Evolutionary conservation across 2,797 vertebrate genomes (phyloP).

Genomic region (Macropodus opercularis): DNA sequence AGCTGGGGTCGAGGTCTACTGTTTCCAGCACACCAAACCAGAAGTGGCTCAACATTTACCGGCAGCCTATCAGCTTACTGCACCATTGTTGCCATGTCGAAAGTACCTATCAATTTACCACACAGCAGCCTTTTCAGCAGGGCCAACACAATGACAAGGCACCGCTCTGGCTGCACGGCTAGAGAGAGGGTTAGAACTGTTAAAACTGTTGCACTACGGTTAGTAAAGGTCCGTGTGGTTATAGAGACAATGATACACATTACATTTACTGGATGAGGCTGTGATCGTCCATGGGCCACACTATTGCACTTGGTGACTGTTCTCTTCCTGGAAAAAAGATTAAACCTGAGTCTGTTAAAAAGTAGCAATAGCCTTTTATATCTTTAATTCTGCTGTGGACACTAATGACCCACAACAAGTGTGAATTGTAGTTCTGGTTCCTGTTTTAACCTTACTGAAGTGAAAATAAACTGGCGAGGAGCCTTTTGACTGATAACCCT

Average conservation of each 20-base stretch:
- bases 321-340: too few species aligned
- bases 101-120: slow-evolving; percentile 51
- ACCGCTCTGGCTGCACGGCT: background rate
- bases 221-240: background rate
- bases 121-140: slow-evolving; percentile 19
- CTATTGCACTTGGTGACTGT: too few species aligned
- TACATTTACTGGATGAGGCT: background rate
- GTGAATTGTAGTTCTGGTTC: slow-evolving; percentile 43
- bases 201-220: background rate
- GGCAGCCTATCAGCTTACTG: slow-evolving; percentile 60
- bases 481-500: slow-evolving; percentile 13
- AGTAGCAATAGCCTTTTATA: too few species aligned
- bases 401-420: background rate
- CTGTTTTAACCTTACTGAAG: slow-evolving; percentile 31
- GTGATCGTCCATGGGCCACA: background rate
- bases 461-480: slow-evolving; percentile 46
- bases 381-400: too few species aligned
- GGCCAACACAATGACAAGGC: background rate
- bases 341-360: too few species aligned
- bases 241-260: background rate
- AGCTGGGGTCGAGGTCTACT: slow-evolving; percentile 39
- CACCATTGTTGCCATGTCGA: slow-evolving; percentile 60
- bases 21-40: slow-evolving; percentile 54
- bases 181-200: background rate
- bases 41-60: slow-evolving; percentile 56